phyloP scores from a whole-genome alignment of 1,140 invertebrate species.

The Eupristina koningsbergeri region DNA sequence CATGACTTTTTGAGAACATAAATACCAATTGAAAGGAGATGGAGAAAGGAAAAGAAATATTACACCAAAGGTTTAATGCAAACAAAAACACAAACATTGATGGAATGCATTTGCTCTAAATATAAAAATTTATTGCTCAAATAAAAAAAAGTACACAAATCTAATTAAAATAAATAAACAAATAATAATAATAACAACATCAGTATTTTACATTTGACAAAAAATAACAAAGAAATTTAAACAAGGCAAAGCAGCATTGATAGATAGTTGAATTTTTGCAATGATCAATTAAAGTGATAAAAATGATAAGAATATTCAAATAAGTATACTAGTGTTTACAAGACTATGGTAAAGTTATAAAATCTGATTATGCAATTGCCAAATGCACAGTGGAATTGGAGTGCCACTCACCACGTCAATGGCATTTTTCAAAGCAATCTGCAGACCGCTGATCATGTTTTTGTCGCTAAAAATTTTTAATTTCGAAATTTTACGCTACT shows the following conservation, averaged over 20 bases:
- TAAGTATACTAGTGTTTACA: background rate
- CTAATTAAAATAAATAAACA: background rate
- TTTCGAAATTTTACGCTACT: conserved; percentile 17
- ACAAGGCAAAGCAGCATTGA: background rate
- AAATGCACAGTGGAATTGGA: background rate
- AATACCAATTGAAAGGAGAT: no score
- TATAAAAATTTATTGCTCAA: background rate
- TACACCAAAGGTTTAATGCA: background rate
- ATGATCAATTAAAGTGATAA: background rate
- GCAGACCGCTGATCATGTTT: conserved; percentile 73
- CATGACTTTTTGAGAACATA: no score
- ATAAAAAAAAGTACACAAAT: background rate
- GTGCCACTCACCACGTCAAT: conserved; percentile 72
- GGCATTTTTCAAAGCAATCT: conserved; percentile 72
- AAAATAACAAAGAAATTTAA: background rate
- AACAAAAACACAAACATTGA: conserved; percentile 23
- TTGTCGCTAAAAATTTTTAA: background rate
- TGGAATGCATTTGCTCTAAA: background rate
- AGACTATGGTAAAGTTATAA: background rate
- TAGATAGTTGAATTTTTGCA: background rate
- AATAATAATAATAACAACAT: background rate
- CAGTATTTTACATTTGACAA: background rate
- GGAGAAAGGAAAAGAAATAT: background rate
- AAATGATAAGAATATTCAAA: background rate
- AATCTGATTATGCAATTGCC: background rate